Evolutionary conservation across 1,140 invertebrate genomes (phyloP).

Genomic region (Phenacoccus solenopsis): DNA sequence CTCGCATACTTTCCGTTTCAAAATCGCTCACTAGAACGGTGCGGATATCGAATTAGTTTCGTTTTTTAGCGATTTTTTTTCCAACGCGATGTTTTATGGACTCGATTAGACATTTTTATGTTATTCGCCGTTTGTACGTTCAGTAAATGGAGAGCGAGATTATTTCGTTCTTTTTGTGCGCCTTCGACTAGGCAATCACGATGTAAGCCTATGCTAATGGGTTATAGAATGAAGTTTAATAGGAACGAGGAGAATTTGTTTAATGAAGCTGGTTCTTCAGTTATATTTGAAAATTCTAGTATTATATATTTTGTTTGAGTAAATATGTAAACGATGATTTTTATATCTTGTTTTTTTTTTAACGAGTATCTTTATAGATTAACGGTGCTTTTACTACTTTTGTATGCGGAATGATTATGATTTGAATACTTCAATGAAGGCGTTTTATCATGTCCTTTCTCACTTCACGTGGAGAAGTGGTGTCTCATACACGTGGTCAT

Average conservation of each 20-base stretch:
- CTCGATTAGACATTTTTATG: no score
- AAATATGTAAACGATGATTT: not conserved
- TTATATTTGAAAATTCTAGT: not conserved
- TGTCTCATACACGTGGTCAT: no score
- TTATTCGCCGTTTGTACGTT: no score
- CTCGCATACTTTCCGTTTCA: no score
- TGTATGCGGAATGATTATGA: not conserved
- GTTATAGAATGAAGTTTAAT: not conserved
- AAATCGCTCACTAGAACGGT: no score
- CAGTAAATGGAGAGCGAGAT: no score
- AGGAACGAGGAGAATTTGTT: not conserved
- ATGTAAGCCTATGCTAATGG: not conserved
- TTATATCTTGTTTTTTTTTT: not conserved
- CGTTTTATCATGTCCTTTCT: not conserved
- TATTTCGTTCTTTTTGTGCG: no score
- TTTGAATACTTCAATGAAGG: not conserved
- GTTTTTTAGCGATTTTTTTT: no score
- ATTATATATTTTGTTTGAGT: not conserved
- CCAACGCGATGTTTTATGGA: no score
- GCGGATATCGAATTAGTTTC: no score
- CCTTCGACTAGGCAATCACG: no score
- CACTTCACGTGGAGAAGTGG: not conserved
- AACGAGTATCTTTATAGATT: not conserved
- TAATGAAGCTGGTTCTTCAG: not conserved
- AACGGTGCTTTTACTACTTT: not conserved